These are phyloP conservation scores for Parasteatoda lunata DNA, from an alignment of 2,888 invertebrate species.

Conservation along the genomic window DNA sequence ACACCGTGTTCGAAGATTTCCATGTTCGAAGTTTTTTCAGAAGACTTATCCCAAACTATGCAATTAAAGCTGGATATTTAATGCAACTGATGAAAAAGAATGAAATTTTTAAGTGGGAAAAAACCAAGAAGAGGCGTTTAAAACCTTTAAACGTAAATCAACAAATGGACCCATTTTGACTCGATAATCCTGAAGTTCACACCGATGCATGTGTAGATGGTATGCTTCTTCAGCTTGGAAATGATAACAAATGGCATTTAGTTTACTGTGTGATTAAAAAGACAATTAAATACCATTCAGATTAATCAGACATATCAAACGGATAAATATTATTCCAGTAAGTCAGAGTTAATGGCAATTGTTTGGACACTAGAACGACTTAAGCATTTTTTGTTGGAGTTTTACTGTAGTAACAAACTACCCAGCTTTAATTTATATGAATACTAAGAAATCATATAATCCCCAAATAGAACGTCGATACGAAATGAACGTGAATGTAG, in stretches of 20 bases:
- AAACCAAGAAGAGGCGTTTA: neutral
- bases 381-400: too few relatives aligned
- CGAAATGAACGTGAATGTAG: too few relatives aligned
- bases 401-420: too few relatives aligned
- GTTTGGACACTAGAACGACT: neutral
- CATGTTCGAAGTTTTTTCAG: neutral
- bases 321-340: neutral
- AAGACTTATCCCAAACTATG: neutral
- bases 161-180: neutral
- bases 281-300: neutral
- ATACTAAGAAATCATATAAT: too few relatives aligned
- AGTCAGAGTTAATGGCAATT: neutral
- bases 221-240: constrained; percentile 7
- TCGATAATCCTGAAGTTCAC: neutral
- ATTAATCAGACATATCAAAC: neutral
- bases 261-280: constrained; percentile 2
- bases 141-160: neutral
- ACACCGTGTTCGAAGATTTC: too few relatives aligned
- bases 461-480: too few relatives aligned
- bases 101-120: neutral
- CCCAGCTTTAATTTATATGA: too few relatives aligned
- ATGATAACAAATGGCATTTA: neutral
- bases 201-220: constrained; percentile 10
- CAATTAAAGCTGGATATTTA: neutral
- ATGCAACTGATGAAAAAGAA: neutral